Percentiles rank a stretch among this genome's conserved stretches.
phyloP scores from a whole-genome alignment of 2,113 vertebrate genomes.

The Hippocampus abdominalis region DNA sequence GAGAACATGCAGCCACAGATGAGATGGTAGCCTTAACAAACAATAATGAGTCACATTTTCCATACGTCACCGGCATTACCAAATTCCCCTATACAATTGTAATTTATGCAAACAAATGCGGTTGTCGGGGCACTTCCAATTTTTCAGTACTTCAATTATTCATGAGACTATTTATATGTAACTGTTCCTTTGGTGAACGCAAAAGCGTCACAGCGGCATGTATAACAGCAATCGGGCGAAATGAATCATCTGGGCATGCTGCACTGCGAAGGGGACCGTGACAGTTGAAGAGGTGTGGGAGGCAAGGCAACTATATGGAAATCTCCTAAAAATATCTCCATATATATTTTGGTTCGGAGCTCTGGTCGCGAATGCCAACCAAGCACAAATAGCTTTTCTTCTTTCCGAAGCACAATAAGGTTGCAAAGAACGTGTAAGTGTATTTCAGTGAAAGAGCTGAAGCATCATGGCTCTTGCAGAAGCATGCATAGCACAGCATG shows the following conservation, averaged over 20 bases:
- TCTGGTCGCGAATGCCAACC: background rate
- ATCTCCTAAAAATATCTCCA: background rate
- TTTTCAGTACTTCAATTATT: background rate
- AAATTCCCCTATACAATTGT: background rate
- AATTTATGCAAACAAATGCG: background rate
- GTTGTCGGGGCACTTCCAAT: background rate
- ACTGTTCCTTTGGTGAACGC: background rate
- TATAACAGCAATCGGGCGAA: background rate
- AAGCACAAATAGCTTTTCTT: background rate
- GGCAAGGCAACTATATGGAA: background rate
- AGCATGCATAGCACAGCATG: slow-evolving; percentile 51
- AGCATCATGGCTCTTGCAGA: slow-evolving; percentile 43
- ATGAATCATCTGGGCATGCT: background rate
- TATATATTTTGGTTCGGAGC: background rate
- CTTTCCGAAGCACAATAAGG: background rate
- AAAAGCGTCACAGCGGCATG: background rate
- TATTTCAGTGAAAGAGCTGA: slow-evolving; percentile 25
- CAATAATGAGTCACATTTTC: background rate
- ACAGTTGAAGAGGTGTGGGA: background rate
- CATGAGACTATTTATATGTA: background rate
- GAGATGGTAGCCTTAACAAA: background rate
- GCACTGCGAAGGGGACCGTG: background rate
- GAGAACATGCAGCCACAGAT: background rate
- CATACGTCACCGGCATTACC: background rate
- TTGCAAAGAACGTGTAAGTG: background rate